Evolutionary conservation across 2,797 vertebrate species (phyloP).

Genomic region (Crocidura indochinensis): DNA sequence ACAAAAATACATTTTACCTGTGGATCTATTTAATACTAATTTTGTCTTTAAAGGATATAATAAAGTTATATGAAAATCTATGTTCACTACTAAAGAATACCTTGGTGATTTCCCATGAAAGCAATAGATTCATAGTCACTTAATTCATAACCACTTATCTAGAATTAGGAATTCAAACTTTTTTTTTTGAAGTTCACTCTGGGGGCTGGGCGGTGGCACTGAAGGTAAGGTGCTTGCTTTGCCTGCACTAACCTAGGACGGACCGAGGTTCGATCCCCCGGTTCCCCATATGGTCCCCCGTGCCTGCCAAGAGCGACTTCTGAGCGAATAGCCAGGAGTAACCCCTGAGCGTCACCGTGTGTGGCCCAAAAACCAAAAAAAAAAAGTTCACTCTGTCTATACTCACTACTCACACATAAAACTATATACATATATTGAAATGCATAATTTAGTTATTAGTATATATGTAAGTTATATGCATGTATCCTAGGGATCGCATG

Average conservation of each 20-base stretch:
- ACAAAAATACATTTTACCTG: constrained; percentile 65
- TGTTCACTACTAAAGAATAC: constrained; percentile 17
- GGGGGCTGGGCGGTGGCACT: too few relatives aligned
- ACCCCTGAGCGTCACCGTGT: too few relatives aligned
- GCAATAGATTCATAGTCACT: background rate
- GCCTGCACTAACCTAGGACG: too few relatives aligned
- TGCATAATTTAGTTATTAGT: background rate
- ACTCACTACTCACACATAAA: background rate
- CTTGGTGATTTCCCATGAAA: constrained; percentile 14
- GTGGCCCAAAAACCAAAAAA: too few relatives aligned
- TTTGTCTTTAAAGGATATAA: constrained; percentile 59
- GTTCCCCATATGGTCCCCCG: too few relatives aligned
- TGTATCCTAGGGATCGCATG: background rate
- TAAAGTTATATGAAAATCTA: constrained; percentile 38
- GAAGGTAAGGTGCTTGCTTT: too few relatives aligned
- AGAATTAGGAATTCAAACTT: background rate
- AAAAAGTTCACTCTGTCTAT: background rate
- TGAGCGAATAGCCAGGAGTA: too few relatives aligned
- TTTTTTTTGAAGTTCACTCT: too few relatives aligned
- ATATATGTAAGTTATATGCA: background rate
- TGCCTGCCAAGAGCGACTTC: too few relatives aligned
- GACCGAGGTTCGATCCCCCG: too few relatives aligned
- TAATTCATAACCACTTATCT: constrained; percentile 19
- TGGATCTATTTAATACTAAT: constrained; percentile 50
- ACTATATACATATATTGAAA: background rate